These are phyloP conservation scores for Porites divaricata DNA, from an alignment of 92 coral and sea anemone genomes.

Conservation along the genomic window DNA sequence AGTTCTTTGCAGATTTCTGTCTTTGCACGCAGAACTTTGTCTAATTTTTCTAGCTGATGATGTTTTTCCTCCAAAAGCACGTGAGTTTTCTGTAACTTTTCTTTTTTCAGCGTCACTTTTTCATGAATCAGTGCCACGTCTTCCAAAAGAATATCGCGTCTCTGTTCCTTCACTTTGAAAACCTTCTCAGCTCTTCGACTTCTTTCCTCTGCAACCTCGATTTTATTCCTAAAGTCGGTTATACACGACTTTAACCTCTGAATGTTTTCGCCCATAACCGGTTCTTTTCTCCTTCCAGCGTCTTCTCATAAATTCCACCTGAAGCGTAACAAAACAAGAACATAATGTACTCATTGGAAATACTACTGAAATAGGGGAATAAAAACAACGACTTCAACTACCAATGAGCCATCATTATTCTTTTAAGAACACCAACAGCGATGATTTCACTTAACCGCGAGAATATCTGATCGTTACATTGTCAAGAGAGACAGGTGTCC, in stretches of 20 bases:
- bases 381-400: conserved; percentile 7
- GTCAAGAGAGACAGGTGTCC: background rate
- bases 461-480: background rate
- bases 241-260: conserved; percentile 24
- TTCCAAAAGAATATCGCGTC: conserved; percentile 5
- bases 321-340: background rate
- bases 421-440: background rate
- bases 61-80: conserved; percentile 15
- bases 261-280: conserved; percentile 21
- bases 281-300: background rate
- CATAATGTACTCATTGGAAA: background rate
- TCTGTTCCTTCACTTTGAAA: conserved; percentile 17
- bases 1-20: background rate
- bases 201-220: conserved; percentile 28
- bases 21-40: background rate
- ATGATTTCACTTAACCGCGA: background rate
- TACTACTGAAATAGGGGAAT: background rate
- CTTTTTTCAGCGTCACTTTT: conserved; percentile 4
- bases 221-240: conserved; percentile 13
- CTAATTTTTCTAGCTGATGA: conserved; percentile 4
- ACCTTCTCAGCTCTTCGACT: conserved; percentile 4
- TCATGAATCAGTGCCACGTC: background rate
- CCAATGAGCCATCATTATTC: background rate
- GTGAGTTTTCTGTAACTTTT: conserved; percentile 10
- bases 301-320: background rate